These are phyloP conservation scores for Chloroceryle inda DNA, from an alignment of 2,797 vertebrate genomes.

Conservation along the genomic window DNA sequence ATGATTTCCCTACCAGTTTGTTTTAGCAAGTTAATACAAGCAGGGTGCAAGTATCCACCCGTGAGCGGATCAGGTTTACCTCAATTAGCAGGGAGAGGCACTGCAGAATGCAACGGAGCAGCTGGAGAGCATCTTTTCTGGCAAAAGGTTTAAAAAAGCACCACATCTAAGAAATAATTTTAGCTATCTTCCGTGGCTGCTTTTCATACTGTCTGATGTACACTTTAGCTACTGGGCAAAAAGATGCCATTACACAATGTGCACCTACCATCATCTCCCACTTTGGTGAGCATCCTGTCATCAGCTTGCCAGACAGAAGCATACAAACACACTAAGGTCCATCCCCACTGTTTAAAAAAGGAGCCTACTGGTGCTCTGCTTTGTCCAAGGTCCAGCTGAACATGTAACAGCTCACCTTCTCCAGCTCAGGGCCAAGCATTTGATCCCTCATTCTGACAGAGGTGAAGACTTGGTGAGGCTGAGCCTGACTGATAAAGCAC, in stretches of 20 bases:
- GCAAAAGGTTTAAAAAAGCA: neutral
- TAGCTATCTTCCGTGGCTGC: neutral
- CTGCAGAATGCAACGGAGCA: neutral
- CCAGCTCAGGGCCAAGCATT: neutral
- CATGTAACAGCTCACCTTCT: neutral
- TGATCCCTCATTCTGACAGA: neutral
- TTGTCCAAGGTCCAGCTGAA: neutral
- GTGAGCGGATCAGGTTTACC: fast-evolving
- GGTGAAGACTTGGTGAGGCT: neutral
- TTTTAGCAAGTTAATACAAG: neutral
- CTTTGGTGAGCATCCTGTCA: neutral
- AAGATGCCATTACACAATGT: neutral
- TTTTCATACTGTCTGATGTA: neutral
- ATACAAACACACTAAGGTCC: neutral
- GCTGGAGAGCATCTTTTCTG: neutral
- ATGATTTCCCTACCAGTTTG: neutral
- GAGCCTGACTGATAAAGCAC: neutral
- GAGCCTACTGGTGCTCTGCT: neutral
- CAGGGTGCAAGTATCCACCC: neutral
- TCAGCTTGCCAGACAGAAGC: neutral
- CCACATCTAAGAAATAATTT: neutral
- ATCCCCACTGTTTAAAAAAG: neutral
- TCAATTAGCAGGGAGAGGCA: neutral
- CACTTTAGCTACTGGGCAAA: neutral
- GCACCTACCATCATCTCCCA: neutral